Conservation (phyloP, 2,888 invertebrate species). For the Idaea biselata region DNA sequence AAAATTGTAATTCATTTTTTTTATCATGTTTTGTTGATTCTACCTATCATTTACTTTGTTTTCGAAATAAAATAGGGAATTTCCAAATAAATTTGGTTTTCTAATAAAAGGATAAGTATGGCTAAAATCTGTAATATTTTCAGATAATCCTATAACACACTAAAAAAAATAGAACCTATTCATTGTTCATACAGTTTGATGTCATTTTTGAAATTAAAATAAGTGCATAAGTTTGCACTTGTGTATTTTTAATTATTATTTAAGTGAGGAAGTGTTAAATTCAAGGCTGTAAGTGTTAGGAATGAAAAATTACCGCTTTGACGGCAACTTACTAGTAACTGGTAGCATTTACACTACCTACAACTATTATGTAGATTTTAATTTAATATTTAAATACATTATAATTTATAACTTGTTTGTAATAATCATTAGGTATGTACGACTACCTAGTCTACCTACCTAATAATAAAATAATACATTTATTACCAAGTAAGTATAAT, state of each 20-base stretch:
- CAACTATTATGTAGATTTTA: background rate
- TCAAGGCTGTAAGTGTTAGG: constrained; percentile 4
- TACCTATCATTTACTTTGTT: no score
- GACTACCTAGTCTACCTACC: background rate
- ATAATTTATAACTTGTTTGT: background rate
- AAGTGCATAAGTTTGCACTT: background rate
- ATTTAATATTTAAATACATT: background rate
- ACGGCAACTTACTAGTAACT: background rate
- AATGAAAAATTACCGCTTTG: background rate
- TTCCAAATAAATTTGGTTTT: no score
- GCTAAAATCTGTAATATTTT: no score
- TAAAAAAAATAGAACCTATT: no score
- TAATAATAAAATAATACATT: no score
- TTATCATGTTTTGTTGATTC: no score
- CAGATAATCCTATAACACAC: no score
- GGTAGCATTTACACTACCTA: background rate
- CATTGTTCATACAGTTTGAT: background rate
- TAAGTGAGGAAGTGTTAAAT: constrained; percentile 7
- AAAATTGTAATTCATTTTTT: no score
- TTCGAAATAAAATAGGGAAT: no score
- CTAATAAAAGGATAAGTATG: no score
- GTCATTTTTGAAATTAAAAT: background rate
- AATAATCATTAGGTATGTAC: background rate
- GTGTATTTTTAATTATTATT: background rate
- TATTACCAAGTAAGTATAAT: no score